Evolutionary conservation across 2,113 vertebrate species (phyloP).

Genomic region (Microcebus tavaratra): DNA sequence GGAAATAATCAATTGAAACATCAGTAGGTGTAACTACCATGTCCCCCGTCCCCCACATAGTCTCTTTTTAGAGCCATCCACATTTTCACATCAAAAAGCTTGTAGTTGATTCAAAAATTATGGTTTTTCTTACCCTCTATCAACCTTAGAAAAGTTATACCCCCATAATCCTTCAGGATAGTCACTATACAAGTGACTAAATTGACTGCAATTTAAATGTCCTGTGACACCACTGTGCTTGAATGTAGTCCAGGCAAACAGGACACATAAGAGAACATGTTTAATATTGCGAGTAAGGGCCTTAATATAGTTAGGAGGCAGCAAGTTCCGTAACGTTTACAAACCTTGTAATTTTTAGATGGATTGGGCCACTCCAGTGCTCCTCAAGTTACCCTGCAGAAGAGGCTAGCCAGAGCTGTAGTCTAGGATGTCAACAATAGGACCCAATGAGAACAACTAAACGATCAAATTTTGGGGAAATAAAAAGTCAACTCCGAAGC

Average conservation of each 20-base stretch:
- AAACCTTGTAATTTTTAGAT: not conserved
- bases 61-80: constrained; percentile 66
- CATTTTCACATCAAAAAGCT: not conserved
- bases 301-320: not conserved
- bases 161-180: too few relatives aligned
- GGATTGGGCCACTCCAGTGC: not conserved
- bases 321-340: not conserved
- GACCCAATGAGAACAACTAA: not conserved
- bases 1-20: not conserved
- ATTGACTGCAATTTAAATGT: rapidly evolving
- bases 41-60: not conserved
- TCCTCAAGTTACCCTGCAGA: not conserved
- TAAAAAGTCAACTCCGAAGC: not conserved
- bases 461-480: not conserved
- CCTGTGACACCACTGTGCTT: not conserved
- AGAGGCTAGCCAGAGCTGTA: not conserved
- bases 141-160: too few relatives aligned
- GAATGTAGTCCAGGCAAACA: not conserved
- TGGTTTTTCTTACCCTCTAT: too few relatives aligned
- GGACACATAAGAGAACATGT: not conserved
- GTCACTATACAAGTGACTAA: not conserved
- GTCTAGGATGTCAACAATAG: not conserved
- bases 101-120: not conserved
- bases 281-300: rapidly evolving
- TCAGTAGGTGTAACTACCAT: rapidly evolving